Evolutionary conservation across 1,140 invertebrate species (phyloP), one percentile per base, ranked within the genome.

Genomic region (Rhizoglyphus robini): DNA sequence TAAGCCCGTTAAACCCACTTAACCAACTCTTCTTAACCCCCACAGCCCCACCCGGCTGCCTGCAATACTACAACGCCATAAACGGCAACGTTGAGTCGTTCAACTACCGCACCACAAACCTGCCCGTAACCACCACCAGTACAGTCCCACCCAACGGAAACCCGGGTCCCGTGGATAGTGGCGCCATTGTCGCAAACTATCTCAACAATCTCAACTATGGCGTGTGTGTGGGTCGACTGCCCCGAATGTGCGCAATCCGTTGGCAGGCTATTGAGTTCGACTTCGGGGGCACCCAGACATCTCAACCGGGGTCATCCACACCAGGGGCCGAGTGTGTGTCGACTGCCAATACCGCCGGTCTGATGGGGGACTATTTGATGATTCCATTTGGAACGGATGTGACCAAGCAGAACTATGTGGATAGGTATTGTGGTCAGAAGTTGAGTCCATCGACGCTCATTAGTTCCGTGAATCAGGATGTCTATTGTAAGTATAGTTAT

Each of bases 161-260:
- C 46, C 65, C 15, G 27, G 11, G 15, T 8, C 18, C 29, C 8
- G 13, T 27, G 1, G 20, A 3, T 20, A 20, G 20, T 13, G 20
- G 15, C 23, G 8, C 15, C 2, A 3, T 23, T 23, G 5, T 27
- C 3, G 29, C 29, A 36, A 69, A 69, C 11, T 72, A 72, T 58
- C 60, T 71, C 8, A 88, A 88, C 72, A 85, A 87, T 74, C 71
- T 88, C 0, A 86, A 88, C 71, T 88, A 88, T 73, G 84, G 83
- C 0, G 83, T 88, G 63, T 88, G 86, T 70, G 57, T 69, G 11
- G 61, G 49, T 23, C 30, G 59, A 34, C 18, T 20, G 1, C 62
- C 66, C n/a, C 27, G 47, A 46, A 68, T 51, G 15, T 69, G 68
- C 38, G 68, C 34, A 13, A 68, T 69, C 29, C 27, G 41, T 20